A percentile compares a stretch with the other conserved stretches of the same genome.
Evolutionary conservation across 2,888 invertebrate genomes (phyloP).

Genomic region (Plagodis pulveraria): DNA sequence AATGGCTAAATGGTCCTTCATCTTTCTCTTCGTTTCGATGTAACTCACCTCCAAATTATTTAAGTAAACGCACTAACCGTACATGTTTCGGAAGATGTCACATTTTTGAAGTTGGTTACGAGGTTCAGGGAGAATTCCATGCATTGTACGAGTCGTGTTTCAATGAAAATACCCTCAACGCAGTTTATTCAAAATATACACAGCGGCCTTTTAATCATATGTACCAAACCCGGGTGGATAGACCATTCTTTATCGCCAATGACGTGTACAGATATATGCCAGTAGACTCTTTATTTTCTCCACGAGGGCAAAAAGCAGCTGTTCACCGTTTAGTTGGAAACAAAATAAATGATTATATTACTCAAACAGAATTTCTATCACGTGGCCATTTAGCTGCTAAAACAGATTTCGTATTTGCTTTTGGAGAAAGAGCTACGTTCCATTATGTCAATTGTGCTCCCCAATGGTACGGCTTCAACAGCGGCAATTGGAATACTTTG

Average conservation of each 20-base stretch:
- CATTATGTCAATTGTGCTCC: conserved; percentile 88
- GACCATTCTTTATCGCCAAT: conserved; percentile 68
- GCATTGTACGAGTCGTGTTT: conserved; percentile 74
- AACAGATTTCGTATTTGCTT: conserved; percentile 86
- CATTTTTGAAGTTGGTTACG: conserved; percentile 72
- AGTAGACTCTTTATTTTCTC: conserved; percentile 64
- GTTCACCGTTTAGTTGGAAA: conserved; percentile 59
- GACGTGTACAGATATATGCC: conserved; percentile 54
- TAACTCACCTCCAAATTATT: conserved; percentile 52
- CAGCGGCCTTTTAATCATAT: conserved; percentile 72
- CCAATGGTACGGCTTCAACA: conserved; percentile 88
- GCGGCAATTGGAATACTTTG: conserved; percentile 85
- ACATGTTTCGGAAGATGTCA: conserved; percentile 60
- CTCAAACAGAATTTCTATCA: conserved; percentile 69
- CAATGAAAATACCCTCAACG: conserved; percentile 53
- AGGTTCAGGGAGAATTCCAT: conserved; percentile 56
- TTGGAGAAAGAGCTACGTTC: conserved; percentile 86
- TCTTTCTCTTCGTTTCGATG: conserved; percentile 61
- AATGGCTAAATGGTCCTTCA: conserved; percentile 60
- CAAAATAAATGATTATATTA: conserved; percentile 67
- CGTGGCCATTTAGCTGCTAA: conserved; percentile 88
- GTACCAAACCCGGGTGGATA: conserved; percentile 66
- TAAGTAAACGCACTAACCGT: conserved; percentile 57
- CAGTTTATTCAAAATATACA: conserved; percentile 69
- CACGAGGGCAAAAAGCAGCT: conserved; percentile 58